These are phyloP conservation scores for Cynocephalus volans DNA, from an alignment of 2,113 vertebrate genomes.

Conservation along the genomic window DNA sequence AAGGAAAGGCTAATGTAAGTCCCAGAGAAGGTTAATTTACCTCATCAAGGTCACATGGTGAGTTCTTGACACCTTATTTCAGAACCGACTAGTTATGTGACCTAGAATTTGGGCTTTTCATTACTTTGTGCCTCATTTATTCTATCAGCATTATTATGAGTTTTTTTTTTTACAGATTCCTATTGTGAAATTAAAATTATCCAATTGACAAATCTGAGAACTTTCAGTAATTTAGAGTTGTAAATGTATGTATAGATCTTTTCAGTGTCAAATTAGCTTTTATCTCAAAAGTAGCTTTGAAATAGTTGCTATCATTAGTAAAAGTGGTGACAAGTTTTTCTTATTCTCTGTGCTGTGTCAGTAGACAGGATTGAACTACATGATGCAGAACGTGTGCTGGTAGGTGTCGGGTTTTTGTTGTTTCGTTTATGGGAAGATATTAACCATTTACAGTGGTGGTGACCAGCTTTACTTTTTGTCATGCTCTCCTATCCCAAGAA, in stretches of 20 bases:
- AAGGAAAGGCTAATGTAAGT: not conserved
- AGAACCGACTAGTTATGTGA: not conserved
- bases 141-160: not conserved
- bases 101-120: not conserved
- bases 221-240: not conserved
- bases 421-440: not conserved
- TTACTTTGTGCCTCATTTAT: not conserved
- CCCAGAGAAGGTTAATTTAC: constrained; percentile 2
- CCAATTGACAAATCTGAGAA: not conserved
- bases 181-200: not conserved
- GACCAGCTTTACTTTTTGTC: not conserved
- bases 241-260: not conserved
- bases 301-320: not conserved
- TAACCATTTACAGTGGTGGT: not conserved
- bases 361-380: not conserved
- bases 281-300: constrained; percentile 55
- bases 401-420: not conserved
- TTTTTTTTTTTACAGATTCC: not conserved
- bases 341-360: not conserved
- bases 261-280: not conserved
- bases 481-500: not conserved
- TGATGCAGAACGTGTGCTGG: not conserved
- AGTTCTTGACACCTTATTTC: not conserved
- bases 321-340: not conserved
- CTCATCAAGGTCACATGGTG: not conserved